Base-by-base conservation (phyloP, 2,113 vertebrate species). In the Melozone crissalis region DNA sequence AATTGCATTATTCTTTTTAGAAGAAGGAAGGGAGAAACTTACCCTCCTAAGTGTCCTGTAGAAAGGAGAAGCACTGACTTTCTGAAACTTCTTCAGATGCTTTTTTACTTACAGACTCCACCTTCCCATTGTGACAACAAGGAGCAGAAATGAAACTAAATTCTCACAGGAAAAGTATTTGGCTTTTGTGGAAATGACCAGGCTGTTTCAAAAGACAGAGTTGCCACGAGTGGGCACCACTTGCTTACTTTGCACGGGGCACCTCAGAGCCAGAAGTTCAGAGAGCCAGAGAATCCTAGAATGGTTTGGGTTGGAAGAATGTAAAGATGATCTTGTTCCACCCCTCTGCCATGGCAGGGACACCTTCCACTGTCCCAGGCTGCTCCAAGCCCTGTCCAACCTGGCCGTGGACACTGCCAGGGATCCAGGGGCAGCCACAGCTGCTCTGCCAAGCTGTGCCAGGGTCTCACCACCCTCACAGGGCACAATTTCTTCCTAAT, bases 401-500 rank as follows among this genome's bases (percentile, higher is more conserved):
- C 55, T 57, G 47, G 22, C 15, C 24, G 20, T 35, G 79, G 11
- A 1, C 31, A 62, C 35, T 22, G 0, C 21, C 21, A 76, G 47
- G 41, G 35, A 41, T 63, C 27, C 47, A 73, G 47, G 21, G 21
- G 39, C 63, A 90, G 28, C 30, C 87, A 9, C n/a, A 76, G 41
- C 41, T 43, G 0, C 41, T 55, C 47, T 68, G 62, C 39, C 39
- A 39, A 39, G 39, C n/a, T 68, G n/a, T 68, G 14, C 69, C 55
- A 69, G 21, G 20, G 13, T 4, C 26, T 69, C 0, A 0, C 14
- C 47, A 55, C 7, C n/a, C 41, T 55, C 31, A 5, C 2, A 76
- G 41, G 10, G 35, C n/a, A 69, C 1, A 43, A 35, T 63, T 62
- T 43, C 15, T 77, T 62, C 12, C 31, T 63, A 20, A 43, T 28